Base-by-base conservation (phyloP, 2,113 vertebrate genomes). In the Pongo abelii region DNA sequence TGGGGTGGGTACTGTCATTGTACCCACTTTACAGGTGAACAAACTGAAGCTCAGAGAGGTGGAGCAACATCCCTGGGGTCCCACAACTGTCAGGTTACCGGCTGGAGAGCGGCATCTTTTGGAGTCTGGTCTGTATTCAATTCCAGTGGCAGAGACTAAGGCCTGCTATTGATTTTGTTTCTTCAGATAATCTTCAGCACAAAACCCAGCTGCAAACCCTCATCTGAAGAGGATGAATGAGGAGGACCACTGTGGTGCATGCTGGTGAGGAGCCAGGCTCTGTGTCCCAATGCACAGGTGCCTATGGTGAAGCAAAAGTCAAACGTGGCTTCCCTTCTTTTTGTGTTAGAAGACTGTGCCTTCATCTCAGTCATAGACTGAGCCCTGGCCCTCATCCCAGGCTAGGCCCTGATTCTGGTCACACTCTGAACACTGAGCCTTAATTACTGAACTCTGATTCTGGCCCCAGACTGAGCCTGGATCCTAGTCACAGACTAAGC, bases 161-260 rank as follows among this genome's bases (percentile, higher is more conserved):
- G 18, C 8, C 22, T 79, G 46, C 6, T 67, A 4, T 46, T 84
- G 22, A 46, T 89, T 96, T 94, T 57, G 2, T 96, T 59, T 20
- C 50, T 79, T 81, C 59, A 98, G 97, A 5, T 46, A 14, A 14
- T 7, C 3, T 70, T 12, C 4, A 27, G 8, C 2, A 23, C 0
- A 27, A 22, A 59, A 1, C 2, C 38, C 1, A 52, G 0, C 2
- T 4, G 3, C 3, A 11, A 1, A 1, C 2, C 1, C 0, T 0
- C 2, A 1, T 12, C 59, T 91, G 57, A 92, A 77, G 79, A 50
- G 52, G 35, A 5, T 1, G 6, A 4, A 50, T 10, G 4, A 69
- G 17, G 59, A 96, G 38, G n/a, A 23, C 20, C 0, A 2, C 48
- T 7, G 9, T 43, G n/a, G 25, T 10, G 3, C 6, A 43, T 25